Evolutionary conservation across 2,797 vertebrate species (phyloP), one percentile per base, ranked within the genome.

Genomic region (Megalops cyprinoides): DNA sequence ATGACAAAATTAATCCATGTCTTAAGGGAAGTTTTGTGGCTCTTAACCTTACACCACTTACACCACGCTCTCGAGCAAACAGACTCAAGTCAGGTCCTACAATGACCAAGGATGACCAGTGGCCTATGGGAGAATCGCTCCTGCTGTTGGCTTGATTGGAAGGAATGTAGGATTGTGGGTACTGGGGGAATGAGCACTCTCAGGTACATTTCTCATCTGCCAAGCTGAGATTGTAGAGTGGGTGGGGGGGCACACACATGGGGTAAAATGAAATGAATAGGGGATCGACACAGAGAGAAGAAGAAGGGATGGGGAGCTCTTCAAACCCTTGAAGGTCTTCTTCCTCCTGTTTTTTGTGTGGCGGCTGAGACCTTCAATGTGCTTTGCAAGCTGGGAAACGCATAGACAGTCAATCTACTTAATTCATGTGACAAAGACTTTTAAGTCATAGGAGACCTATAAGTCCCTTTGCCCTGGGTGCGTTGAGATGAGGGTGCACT

Each of bases 221-320:
- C 71, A 80, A 80, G 71, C 79, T 62, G 71, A 74, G 58, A 71
- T 14, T n/a, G 31, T 34, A 28, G 18, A 46, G 23, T 48, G 44
- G 14, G 15, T 23, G n/a, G 9, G 1, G 7, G 60, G 44, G 31
- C 31, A 53, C 28, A 55, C 12, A 4, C 46, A 28, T 12, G 46
- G 73, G 73, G 55, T 58, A 62, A 37, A 28, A 81, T 81, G 79
- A 20, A 8, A 49, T 75, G 73, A 46, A 75, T 6, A 49, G 25
- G 53, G 28, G 37, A 80, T 8, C 9, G 71, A 56, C 31, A 34
- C 28, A 42, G 58, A 9, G 60, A 37, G 20, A 51, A 31, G 78
- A 44, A 39, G 2, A 10, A 51, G 28, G 20, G 78, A 20, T 25
- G 4, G 37, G 55, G 18, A 60, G 7, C 31, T 55, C 39, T 77